Evolutionary conservation across 2,888 invertebrate species (phyloP).

Genomic region (Omphaloscelis lunosa): DNA sequence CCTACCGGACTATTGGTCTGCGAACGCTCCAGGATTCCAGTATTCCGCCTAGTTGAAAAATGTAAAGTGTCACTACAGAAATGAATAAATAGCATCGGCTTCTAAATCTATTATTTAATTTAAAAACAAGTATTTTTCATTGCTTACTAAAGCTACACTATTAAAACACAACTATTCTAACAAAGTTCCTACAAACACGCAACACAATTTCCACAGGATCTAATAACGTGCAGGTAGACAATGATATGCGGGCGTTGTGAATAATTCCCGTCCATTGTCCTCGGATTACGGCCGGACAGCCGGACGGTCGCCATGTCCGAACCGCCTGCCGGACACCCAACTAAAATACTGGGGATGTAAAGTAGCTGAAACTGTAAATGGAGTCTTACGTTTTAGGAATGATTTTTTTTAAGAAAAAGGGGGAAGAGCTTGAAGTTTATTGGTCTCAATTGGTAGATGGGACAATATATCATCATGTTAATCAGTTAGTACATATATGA

Average conservation of each 20-base stretch:
- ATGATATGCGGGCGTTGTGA: constrained; percentile 57
- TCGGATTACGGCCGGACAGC: constrained; percentile 43
- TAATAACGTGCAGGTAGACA: constrained; percentile 54
- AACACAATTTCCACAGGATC: constrained; percentile 26
- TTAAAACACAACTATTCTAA: not conserved
- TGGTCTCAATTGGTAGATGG: not conserved
- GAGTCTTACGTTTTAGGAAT: constrained; percentile 8
- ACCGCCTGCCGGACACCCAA: constrained; percentile 24
- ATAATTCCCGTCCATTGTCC: constrained; percentile 62
- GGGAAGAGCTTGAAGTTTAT: not conserved
- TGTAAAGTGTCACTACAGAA: not conserved
- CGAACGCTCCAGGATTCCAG: not conserved
- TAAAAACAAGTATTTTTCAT: not conserved
- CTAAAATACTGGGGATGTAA: constrained; percentile 28
- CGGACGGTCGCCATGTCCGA: constrained; percentile 30
- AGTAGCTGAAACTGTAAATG: constrained; percentile 41
- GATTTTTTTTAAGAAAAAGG: constrained; percentile 1
- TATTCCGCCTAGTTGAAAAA: not conserved
- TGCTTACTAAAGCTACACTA: not conserved
- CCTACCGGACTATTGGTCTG: too few relatives aligned
- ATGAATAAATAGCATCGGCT: too few relatives aligned
- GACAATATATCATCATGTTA: too few relatives aligned
- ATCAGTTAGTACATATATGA: not conserved
- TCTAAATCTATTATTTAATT: not conserved
- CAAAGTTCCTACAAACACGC: constrained; percentile 19